Conservation (phyloP, 2,113 vertebrate genomes). For the Eulacestoma nigropectus region DNA sequence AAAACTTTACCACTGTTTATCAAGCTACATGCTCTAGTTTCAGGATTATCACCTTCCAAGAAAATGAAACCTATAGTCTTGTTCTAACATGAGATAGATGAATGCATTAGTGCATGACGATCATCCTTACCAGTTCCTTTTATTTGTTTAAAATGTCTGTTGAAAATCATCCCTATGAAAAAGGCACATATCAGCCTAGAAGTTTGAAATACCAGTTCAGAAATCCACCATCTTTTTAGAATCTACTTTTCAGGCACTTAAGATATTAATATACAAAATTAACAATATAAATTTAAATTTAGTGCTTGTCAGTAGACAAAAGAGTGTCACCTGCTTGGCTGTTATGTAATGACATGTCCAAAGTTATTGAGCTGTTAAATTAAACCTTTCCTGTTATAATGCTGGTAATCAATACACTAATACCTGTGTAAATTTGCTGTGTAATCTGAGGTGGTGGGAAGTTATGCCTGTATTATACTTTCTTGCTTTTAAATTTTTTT, state of each 20-base stretch:
- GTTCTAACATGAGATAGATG: background rate
- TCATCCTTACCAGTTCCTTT: background rate
- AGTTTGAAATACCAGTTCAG: background rate
- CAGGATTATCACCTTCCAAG: background rate
- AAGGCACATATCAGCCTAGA: background rate
- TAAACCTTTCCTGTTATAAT: background rate
- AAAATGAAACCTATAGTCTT: background rate
- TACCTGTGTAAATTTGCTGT: background rate
- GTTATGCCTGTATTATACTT: background rate
- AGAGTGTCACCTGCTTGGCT: background rate
- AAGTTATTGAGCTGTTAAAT: background rate
- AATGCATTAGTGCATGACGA: background rate
- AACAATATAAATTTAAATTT: background rate
- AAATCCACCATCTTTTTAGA: background rate
- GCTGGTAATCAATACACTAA: background rate
- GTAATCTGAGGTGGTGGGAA: background rate
- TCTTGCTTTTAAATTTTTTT: background rate
- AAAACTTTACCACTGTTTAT: background rate
- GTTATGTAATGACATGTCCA: background rate
- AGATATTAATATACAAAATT: background rate
- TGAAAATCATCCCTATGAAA: background rate
- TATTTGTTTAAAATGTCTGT: background rate
- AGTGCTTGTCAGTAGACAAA: background rate
- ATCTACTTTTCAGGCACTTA: background rate
- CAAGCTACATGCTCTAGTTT: background rate